Evolutionary conservation across 2,888 invertebrate species (phyloP).

Genomic region (Myopa testacea): DNA sequence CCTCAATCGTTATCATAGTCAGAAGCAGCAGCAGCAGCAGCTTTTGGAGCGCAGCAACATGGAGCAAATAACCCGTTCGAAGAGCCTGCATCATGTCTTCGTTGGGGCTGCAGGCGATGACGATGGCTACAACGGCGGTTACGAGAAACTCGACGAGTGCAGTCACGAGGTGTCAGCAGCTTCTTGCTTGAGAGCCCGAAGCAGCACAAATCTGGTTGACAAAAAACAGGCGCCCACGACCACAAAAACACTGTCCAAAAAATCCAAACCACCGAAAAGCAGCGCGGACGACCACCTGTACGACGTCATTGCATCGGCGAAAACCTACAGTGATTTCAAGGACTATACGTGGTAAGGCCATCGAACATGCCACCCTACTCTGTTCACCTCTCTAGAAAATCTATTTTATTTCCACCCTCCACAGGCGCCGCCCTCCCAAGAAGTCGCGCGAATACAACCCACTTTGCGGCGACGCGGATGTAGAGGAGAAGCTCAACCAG

Average conservation of each 20-base stretch:
- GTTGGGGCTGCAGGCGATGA: conserved; percentile 48
- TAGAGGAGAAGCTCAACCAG: conserved; percentile 74
- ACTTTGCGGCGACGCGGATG: conserved; percentile 69
- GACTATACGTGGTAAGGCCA: conserved; percentile 73
- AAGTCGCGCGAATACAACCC: conserved; percentile 68
- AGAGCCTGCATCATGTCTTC: conserved; percentile 66
- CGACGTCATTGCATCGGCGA: conserved; percentile 56
- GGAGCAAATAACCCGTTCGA: conserved; percentile 67
- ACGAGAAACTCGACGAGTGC: conserved; percentile 41
- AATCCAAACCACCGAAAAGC: conserved; percentile 15
- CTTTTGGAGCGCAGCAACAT: conserved; percentile 49
- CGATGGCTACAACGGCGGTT: conserved; percentile 46
- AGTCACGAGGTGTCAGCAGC: conserved; percentile 46
- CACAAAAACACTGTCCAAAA: background rate
- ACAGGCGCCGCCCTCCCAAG: conserved; percentile 65
- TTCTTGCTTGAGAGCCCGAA: conserved; percentile 60
- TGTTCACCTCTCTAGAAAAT: background rate
- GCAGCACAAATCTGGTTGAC: conserved; percentile 64
- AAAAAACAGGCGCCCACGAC: conserved; percentile 22
- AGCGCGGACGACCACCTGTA: conserved; percentile 44
- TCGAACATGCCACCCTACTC: background rate
- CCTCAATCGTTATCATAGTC: conserved; percentile 71
- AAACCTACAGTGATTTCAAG: conserved; percentile 69
- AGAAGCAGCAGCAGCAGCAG: conserved; percentile 55
- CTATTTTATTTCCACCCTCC: background rate